Conservation (phyloP, 2,113 vertebrate species). For the Sebastes schlegelii region DNA sequence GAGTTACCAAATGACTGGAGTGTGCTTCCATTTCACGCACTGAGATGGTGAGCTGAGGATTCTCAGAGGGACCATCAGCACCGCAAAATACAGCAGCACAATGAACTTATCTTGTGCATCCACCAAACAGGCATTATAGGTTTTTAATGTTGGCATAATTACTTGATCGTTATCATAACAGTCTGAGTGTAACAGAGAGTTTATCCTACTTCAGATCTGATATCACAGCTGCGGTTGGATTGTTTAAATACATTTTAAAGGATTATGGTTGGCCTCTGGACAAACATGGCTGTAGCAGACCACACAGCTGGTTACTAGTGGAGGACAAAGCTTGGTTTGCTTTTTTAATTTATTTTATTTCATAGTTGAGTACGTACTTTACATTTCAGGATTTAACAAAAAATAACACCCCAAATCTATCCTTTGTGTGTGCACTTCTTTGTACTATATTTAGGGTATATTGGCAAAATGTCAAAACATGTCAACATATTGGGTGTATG, state of each 20-base stretch:
- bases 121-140: conserved; percentile 28
- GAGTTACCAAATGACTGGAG: conserved; percentile 15
- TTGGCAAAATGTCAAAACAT: neutral
- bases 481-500: neutral
- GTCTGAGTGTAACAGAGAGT: conserved; percentile 8
- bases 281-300: neutral
- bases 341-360: neutral
- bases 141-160: conserved; percentile 62
- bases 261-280: neutral
- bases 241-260: neutral
- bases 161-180: conserved; percentile 39
- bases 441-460: neutral
- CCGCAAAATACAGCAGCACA: conserved; percentile 16
- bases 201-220: conserved; percentile 14
- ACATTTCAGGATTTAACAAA: neutral
- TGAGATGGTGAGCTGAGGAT: conserved; percentile 10
- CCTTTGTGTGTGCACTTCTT: neutral
- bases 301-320: neutral
- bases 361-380: too few relatives aligned
- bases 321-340: neutral
- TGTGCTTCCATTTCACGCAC: conserved; percentile 28
- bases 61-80: conserved; percentile 11
- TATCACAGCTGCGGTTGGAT: conserved; percentile 27
- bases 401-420: neutral
- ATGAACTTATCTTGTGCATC: conserved; percentile 40